Conservation (phyloP, 1,140 invertebrate species). For the Watersipora subatra region DNA sequence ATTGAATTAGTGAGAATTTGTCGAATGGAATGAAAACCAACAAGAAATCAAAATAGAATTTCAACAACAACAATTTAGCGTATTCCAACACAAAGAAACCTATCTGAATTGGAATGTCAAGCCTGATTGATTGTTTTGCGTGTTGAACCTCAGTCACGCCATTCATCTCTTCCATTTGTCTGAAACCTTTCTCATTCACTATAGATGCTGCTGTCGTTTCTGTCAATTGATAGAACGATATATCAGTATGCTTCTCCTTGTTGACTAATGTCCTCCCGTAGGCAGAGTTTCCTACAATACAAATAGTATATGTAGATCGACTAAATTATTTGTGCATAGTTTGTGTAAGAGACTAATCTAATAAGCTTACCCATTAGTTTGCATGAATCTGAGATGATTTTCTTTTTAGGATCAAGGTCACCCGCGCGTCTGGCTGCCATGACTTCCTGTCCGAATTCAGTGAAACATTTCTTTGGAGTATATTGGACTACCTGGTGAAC, state of each 20-base stretch:
- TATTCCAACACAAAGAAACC: conserved; percentile 11
- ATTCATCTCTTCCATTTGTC: background rate
- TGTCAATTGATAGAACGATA: background rate
- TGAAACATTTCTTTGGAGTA: background rate
- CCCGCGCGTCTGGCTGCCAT: conserved; percentile 14
- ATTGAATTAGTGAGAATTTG: background rate
- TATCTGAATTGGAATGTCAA: conserved; percentile 8
- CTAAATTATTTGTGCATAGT: no score
- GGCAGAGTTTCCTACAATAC: conserved; percentile 3
- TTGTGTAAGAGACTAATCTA: background rate
- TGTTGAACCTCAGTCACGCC: conserved; percentile 9
- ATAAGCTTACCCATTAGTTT: conserved; percentile 6
- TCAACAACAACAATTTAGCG: conserved; percentile 10
- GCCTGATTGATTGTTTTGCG: conserved; percentile 6
- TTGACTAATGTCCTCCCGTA: conserved; percentile 8
- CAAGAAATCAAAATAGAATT: conserved; percentile 12
- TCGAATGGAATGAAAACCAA: background rate
- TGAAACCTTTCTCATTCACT: background rate
- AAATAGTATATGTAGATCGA: background rate
- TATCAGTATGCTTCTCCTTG: conserved; percentile 1
- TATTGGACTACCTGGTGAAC: conserved; percentile 2
- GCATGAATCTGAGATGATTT: conserved; percentile 15
- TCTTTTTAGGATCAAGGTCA: conserved; percentile 8
- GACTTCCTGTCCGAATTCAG: background rate
- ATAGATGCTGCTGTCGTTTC: background rate